Conservation (phyloP, 2,888 invertebrate species). For the Lasioglossum lativentre region DNA sequence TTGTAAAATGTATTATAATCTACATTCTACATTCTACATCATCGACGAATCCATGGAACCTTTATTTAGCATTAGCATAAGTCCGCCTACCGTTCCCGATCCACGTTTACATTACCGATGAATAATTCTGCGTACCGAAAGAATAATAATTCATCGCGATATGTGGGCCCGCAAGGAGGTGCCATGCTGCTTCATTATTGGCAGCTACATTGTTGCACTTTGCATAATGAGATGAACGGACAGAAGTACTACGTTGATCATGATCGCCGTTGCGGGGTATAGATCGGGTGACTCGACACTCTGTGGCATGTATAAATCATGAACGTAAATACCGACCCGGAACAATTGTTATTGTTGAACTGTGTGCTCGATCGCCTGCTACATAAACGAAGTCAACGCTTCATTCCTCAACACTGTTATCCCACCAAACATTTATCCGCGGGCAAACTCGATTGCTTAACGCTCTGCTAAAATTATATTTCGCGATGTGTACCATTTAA, state of each 20-base stretch:
- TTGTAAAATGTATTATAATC: not conserved
- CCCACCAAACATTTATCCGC: not conserved
- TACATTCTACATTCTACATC: not conserved
- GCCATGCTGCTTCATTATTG: conserved; percentile 17
- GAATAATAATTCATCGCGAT: conserved; percentile 28
- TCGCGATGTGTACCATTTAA: too few species aligned
- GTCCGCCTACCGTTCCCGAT: not conserved
- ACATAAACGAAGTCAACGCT: conserved; percentile 14
- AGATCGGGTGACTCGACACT: conserved; percentile 26
- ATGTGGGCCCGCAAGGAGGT: not conserved
- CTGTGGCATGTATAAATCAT: conserved; percentile 24
- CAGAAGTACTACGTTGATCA: conserved; percentile 38
- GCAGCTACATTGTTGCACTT: conserved; percentile 46
- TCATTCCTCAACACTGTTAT: not conserved
- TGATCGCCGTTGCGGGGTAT: conserved; percentile 25
- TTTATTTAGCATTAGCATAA: not conserved
- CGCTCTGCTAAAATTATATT: not conserved
- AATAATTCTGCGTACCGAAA: conserved; percentile 22
- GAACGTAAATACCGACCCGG: conserved; percentile 27
- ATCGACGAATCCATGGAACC: not conserved
- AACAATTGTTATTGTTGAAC: conserved; percentile 15
- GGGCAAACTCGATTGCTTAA: not conserved
- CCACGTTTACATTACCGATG: conserved; percentile 14
- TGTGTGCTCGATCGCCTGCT: not conserved
- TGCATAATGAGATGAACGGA: conserved; percentile 40